Base-by-base conservation (phyloP, 92 coral and sea anemone species). In the Nematostella vectensis region DNA sequence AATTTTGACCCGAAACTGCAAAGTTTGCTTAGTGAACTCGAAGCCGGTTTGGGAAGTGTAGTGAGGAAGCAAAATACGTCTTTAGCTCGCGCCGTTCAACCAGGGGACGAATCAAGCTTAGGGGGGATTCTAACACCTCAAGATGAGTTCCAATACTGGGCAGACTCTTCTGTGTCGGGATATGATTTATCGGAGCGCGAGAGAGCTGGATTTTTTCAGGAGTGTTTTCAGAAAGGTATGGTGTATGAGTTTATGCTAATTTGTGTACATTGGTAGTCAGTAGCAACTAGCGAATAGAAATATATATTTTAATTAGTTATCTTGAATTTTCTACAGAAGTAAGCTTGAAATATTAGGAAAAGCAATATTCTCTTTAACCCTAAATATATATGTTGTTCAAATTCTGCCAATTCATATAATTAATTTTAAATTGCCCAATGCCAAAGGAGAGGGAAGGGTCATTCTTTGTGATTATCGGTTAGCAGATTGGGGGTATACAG, bases 101-200 rank as follows among this genome's bases (percentile, higher is more conserved):
- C 71, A 25, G 98, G 74, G 27, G 80, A 76, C 55, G 78, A 56
- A 2, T 4, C 9, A 11, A 79, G 76, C 48, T 29, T 91, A 59
- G 93, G 96, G 31, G 98, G 96, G 24, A 86, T 91, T 68, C 68
- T 91, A 62, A 91, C 98, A 1, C 98, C 96, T 8, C 93, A 86
- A 57, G 98, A 91, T 69, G 98, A 91, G 59, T 87, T 91, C 53
- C 96, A 87, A 37, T 91, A 82, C 57, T 91, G 98, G 98, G 88
- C 96, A 18, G 98, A 91, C 75, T 94, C 98, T 2, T 80, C 96
- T 0, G 68, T 91, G 6, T 91, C 98, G 17, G 98, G 98, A 9
- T 91, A 91, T 58, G 98, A 91, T 58, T 57, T 91, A 44, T 82
- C 93, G 54, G 98, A 87, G 38, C 75, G 96, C 62, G 98, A 91